These are phyloP conservation scores for Sphenopsis melanotis DNA, from an alignment of 2,797 vertebrate species.

Conservation along the genomic window DNA sequence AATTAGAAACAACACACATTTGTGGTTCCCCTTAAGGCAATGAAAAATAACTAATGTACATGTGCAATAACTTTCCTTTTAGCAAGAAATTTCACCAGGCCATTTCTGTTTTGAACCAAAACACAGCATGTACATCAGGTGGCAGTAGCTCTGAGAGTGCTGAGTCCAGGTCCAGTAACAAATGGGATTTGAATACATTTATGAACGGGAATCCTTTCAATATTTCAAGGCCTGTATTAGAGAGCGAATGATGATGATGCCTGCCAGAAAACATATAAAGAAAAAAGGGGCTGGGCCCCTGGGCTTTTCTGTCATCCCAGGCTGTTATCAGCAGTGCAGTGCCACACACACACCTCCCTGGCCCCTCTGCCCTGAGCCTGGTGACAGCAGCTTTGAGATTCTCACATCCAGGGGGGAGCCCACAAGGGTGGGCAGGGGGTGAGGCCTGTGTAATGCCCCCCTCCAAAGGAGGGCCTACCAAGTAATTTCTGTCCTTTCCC, in stretches of 20 bases:
- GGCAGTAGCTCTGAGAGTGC: background rate
- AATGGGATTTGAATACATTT: background rate
- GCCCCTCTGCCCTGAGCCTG: background rate
- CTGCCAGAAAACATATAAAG: background rate
- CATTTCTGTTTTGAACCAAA: background rate
- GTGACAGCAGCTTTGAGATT: background rate
- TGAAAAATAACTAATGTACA: background rate
- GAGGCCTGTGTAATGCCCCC: background rate
- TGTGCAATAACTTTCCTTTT: background rate
- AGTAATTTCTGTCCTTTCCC: background rate
- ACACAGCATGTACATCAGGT: fast-evolving
- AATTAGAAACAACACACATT: conserved; percentile 6
- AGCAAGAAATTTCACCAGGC: background rate
- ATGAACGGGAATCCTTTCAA: background rate
- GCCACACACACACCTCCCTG: fast-evolving
- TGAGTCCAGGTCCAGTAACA: background rate
- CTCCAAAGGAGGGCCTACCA: background rate
- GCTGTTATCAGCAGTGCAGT: background rate
- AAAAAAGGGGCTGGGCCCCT: background rate
- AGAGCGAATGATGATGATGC: background rate
- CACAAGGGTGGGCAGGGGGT: background rate
- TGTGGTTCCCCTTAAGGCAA: background rate
- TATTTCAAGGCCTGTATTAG: background rate
- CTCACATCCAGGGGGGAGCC: background rate
- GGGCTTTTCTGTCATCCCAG: background rate